Evolutionary conservation across 92 coral and sea anemone genomes (phyloP), one percentile per base, ranked within the genome.

Genomic region (Palythoa grandiflora): DNA sequence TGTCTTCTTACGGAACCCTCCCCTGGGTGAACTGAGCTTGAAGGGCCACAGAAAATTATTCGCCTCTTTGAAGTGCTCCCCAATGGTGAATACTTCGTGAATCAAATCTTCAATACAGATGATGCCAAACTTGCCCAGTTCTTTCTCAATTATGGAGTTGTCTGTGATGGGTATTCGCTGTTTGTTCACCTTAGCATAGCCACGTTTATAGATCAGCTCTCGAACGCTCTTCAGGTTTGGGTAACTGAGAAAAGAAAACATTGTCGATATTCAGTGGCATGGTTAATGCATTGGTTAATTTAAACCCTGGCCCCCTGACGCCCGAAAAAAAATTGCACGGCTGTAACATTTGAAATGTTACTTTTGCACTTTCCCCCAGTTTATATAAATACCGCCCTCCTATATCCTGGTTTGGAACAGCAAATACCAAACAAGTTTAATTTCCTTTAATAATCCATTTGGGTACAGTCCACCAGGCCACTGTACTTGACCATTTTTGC

Each of bases 221-320:
- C 99, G 98, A 40, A 97, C 99, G 83, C 96, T 95, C 92, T 97
- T 97, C 87, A 97, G 93, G 91, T 97, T 97, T 13, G 99, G 99
- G 88, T 97, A 95, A 5, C 99, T 97, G 73, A 15, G 77, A 13
- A 13, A 3, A 59, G 66, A 59, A 13, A 59, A 12, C 11, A 59
- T 3, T 0, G 0, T 13, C 17, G 66, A 59, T 59, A 13, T 59
- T 2, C 19, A 4, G 3, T n/a, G n/a, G n/a, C n/a, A n/a, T n/a
- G n/a, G n/a, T 3, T 0, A n/a, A 59, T 28, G 28, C 28, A 28
- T 0, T 28, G 28, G 28, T 28, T 28, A 28, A 28, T 28, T 28
- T 28, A 28, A 28, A 28, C 28, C 28, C 28, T 0, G 28, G 28
- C 28, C 28, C 28, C 28, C 28, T 28, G 28, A 28, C 28, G 28